Conservation (phyloP, 2,113 vertebrate species). For the Eonycteris spelaea region DNA sequence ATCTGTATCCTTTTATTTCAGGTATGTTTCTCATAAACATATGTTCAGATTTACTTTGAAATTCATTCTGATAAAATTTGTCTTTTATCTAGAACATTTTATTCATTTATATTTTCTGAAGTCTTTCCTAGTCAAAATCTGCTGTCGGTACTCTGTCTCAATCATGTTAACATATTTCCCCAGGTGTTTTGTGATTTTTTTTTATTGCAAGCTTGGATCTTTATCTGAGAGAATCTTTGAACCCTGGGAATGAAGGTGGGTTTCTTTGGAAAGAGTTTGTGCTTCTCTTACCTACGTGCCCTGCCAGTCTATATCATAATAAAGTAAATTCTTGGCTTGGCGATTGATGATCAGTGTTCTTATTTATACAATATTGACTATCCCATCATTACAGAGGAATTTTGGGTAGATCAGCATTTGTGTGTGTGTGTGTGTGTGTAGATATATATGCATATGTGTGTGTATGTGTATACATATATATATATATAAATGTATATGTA, state of each 20-base stretch:
- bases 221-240: conserved; percentile 4
- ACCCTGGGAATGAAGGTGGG: neutral
- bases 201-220: neutral
- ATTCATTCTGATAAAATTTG: neutral
- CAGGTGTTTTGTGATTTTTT: neutral
- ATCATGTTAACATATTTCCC: neutral
- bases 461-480: neutral
- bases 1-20: neutral
- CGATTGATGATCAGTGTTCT: neutral
- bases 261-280: neutral
- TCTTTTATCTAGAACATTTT: neutral
- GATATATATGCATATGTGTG: neutral
- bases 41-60: neutral
- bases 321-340: neutral
- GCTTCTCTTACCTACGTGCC: neutral
- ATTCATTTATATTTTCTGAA: neutral
- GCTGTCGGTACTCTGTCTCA: neutral
- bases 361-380: neutral
- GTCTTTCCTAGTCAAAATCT: neutral
- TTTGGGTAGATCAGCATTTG: neutral
- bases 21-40: neutral
- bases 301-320: neutral
- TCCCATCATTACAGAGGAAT: neutral
- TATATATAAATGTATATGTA: neutral
- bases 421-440: neutral